Percentiles rank a stretch among this genome's conserved stretches.
Evolutionary conservation across 2,113 vertebrate genomes (phyloP).

Genomic region (Camelus bactrianus): DNA sequence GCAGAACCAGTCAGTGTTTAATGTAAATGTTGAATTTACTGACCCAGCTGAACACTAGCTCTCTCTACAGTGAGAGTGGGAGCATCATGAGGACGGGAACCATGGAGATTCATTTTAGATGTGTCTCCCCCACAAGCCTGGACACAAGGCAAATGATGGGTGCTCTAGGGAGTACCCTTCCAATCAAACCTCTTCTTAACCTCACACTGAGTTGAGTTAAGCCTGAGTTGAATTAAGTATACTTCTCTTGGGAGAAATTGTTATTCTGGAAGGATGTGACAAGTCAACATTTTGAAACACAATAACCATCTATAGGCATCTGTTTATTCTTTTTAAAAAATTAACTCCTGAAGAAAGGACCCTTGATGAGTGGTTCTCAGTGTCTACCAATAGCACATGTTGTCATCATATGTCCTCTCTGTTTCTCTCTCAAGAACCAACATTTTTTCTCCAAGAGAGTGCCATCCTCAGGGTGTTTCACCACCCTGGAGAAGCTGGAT

Average conservation of each 20-base stretch:
- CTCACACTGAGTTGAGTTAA: neutral
- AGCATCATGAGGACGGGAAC: neutral
- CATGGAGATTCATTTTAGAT: neutral
- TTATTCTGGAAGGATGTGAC: neutral
- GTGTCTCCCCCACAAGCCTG: neutral
- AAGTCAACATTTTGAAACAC: neutral
- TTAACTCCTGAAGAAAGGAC: neutral
- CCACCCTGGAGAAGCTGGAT: neutral
- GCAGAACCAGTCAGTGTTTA: neutral
- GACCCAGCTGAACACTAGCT: neutral
- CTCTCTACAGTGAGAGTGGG: neutral
- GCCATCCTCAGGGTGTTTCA: neutral
- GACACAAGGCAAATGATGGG: no score
- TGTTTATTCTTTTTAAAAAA: neutral
- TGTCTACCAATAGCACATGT: neutral
- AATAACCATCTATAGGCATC: slow-evolving; percentile 12
- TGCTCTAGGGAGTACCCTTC: neutral
- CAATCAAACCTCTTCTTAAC: neutral
- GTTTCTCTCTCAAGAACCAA: slow-evolving; percentile 13
- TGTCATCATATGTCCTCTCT: neutral
- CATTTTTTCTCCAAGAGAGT: neutral
- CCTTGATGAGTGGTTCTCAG: neutral
- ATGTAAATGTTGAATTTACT: neutral
- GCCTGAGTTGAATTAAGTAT: neutral
- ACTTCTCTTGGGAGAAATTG: neutral